Conservation (phyloP, 2,797 vertebrate species). For the Onychomys leucogaster region DNA sequence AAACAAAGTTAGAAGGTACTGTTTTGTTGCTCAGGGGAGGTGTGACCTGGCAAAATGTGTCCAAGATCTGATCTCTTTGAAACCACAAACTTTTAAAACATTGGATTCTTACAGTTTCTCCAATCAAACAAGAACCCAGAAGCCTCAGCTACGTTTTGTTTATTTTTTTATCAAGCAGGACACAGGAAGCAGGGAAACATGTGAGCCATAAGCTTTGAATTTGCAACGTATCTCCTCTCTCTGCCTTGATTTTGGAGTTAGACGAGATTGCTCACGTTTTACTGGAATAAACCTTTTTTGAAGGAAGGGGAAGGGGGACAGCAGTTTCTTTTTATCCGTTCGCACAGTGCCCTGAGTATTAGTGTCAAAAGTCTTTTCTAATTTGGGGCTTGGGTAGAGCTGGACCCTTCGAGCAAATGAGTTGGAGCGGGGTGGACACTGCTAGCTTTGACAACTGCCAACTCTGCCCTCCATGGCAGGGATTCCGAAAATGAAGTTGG, state of each 20-base stretch:
- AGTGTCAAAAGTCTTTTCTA: neutral
- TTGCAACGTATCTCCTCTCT: neutral
- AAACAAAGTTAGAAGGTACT: neutral
- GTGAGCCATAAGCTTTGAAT: neutral
- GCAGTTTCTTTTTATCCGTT: neutral
- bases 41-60: neutral
- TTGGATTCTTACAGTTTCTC: neutral
- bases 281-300: neutral
- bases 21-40: accelerated
- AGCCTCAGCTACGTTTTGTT: neutral
- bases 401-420: neutral
- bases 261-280: neutral
- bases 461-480: neutral
- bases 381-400: neutral
- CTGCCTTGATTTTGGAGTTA: neutral
- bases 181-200: neutral
- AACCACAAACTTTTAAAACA: neutral
- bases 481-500: neutral
- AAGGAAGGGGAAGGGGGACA: neutral
- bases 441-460: neutral
- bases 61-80: neutral
- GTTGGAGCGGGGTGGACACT: neutral
- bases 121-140: neutral
- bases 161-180: neutral
- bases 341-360: neutral